Base-by-base conservation (phyloP, 2,797 vertebrate genomes). In the Hydrolagus colliei region DNA sequence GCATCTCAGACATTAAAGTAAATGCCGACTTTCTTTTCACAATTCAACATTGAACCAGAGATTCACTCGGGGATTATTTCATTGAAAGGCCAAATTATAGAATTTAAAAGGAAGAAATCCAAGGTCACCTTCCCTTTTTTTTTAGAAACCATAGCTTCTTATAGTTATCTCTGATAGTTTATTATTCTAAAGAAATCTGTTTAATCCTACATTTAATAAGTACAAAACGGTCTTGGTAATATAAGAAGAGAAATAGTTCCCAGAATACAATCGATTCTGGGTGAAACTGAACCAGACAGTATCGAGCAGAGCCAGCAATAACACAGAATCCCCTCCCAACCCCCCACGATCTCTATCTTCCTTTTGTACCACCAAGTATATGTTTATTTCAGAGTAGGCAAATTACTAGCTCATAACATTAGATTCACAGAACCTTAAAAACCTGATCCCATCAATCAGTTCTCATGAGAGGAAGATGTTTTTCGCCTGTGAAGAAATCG, bases 221-320 rank as follows among this genome's bases (percentile, higher is more conserved):
- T 11, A 18, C 18, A 32, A 14, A 82, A 61, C 61, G 14, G 63
- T 75, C 32, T 80, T 27, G n/a, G 62, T 61, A 80, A 65, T 32
- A 65, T 32, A 12, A 22, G 61, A 80, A 82, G 63, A 27, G 18
- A 32, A 82, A 82, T 0, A 10, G 59, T 77, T 77, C 41, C 18
- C 9, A 22, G 78, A 82, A 82, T 82, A 9, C 16, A 82, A 82
- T 82, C 78, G 32, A 35, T 82, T 82, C 11, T 82, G 63, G 32
- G 3, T 82, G 27, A 82, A 82, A 41, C 63, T 16, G 62, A 35
- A 68, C 22, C 4, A 18, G 78, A 82, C 18, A 18, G 12, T 16
- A 67, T 82, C 63, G 27, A 32, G 27, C 63, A 8, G 10, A 68
- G 61, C 22, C 62, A 35, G 35, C 62, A 82, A 12, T 77, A 77